A percentile compares a stretch with the other conserved stretches of the same genome.
These are phyloP conservation scores for Semaprochilodus insignis DNA, from an alignment of 2,797 vertebrate genomes.

Conservation along the genomic window DNA sequence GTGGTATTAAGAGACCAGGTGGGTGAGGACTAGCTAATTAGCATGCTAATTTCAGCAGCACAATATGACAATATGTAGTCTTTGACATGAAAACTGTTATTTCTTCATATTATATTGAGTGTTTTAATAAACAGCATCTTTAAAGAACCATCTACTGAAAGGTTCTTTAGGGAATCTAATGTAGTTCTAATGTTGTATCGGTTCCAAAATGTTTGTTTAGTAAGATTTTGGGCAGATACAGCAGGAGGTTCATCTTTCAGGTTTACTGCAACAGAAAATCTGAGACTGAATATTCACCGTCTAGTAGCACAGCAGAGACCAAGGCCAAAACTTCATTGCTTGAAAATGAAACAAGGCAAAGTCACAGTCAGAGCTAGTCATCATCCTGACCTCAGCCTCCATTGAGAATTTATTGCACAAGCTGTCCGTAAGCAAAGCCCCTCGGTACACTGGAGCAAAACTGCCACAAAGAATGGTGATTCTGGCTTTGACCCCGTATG, in stretches of 20 bases:
- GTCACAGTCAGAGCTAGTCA: neutral
- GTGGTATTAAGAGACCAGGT: too few species aligned
- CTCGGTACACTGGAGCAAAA: neutral
- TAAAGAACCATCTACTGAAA: neutral
- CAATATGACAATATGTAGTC: too few species aligned
- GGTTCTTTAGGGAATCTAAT: neutral
- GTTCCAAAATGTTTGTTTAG: too few species aligned
- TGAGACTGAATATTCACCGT: neutral
- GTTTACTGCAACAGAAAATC: neutral
- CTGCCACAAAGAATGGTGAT: neutral
- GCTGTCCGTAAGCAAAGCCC: neutral
- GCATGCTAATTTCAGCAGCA: too few species aligned
- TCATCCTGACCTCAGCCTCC: slow-evolving; percentile 5
- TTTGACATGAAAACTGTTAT: too few species aligned
- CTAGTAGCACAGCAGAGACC: neutral
- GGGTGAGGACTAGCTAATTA: too few species aligned
- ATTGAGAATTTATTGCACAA: neutral
- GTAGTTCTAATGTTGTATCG: too few species aligned
- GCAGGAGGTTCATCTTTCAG: neutral
- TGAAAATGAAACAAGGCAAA: neutral
- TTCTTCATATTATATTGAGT: too few species aligned
- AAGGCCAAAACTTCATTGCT: slow-evolving; percentile 1
- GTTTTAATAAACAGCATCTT: neutral
- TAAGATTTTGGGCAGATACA: too few species aligned
- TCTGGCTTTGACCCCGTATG: neutral